Evolutionary conservation across 2,113 vertebrate species (phyloP).

Genomic region (Laticauda laticaudata): DNA sequence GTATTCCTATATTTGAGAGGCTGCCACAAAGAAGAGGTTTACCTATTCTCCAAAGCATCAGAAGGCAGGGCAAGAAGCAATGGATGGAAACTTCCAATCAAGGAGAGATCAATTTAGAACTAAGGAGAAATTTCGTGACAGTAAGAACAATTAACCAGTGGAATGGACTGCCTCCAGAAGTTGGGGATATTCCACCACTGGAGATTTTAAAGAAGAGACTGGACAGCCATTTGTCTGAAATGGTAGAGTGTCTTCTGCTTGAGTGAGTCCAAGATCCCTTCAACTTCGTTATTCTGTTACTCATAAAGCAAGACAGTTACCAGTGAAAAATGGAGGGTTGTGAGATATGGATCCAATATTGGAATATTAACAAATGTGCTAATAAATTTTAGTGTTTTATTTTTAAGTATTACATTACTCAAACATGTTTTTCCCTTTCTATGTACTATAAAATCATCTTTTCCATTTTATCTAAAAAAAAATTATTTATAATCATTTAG

Average conservation of each 20-base stretch:
- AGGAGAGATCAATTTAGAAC: background rate
- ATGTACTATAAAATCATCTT: background rate
- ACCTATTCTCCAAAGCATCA: background rate
- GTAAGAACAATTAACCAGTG: background rate
- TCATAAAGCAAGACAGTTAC: background rate
- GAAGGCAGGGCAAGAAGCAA: background rate
- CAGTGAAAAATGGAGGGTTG: background rate
- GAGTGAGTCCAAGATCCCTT: background rate
- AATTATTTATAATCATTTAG: too few relatives aligned
- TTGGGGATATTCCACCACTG: background rate
- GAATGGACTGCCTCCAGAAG: background rate
- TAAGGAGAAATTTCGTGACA: background rate
- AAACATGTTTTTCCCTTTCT: background rate
- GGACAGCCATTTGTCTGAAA: background rate
- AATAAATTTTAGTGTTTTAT: background rate
- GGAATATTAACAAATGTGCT: background rate
- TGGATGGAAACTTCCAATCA: background rate
- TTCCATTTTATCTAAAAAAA: too few relatives aligned
- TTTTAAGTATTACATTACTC: background rate
- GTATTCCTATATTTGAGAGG: background rate
- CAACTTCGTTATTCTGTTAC: background rate
- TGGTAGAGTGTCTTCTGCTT: background rate
- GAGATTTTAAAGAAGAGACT: background rate
- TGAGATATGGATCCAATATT: background rate
- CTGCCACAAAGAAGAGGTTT: background rate